Evolutionary conservation across 2,797 vertebrate species (phyloP).

Genomic region (Acropternis orthonyx): DNA sequence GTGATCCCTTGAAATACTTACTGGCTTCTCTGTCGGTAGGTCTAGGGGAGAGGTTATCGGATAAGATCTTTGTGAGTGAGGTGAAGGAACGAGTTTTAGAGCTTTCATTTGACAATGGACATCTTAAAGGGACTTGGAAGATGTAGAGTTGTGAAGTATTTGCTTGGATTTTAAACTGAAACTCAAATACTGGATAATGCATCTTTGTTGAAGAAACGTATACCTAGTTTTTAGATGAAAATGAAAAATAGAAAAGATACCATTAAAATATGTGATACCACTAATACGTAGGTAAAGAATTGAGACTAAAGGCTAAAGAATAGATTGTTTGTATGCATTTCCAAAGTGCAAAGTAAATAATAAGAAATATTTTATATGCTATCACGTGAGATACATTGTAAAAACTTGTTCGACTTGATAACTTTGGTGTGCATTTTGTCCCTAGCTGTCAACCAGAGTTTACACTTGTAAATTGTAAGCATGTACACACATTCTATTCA

Average conservation of each 20-base stretch:
- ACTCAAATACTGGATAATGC: not conserved
- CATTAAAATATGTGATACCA: not conserved
- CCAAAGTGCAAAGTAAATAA: not conserved
- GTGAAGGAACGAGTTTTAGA: not conserved
- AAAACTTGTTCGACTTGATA: not conserved
- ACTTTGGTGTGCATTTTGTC: not conserved
- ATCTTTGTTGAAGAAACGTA: not conserved
- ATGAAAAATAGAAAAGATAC: not conserved
- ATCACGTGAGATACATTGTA: not conserved
- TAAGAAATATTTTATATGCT: not conserved
- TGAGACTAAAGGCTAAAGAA: not conserved
- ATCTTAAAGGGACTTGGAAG: not conserved
- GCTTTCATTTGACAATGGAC: not conserved
- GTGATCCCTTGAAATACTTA: not conserved
- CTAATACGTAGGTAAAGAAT: not conserved
- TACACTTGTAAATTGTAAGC: not conserved
- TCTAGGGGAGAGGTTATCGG: not conserved
- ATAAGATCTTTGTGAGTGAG: not conserved
- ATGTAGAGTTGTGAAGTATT: not conserved
- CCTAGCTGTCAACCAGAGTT: not conserved
- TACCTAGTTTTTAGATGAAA: not conserved
- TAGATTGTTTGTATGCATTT: not conserved
- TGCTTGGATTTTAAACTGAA: not conserved
- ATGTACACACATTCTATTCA: not conserved
- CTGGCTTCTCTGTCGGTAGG: not conserved